Conservation (phyloP, 2,113 vertebrate species). For the Beaufortia kweichowensis region DNA sequence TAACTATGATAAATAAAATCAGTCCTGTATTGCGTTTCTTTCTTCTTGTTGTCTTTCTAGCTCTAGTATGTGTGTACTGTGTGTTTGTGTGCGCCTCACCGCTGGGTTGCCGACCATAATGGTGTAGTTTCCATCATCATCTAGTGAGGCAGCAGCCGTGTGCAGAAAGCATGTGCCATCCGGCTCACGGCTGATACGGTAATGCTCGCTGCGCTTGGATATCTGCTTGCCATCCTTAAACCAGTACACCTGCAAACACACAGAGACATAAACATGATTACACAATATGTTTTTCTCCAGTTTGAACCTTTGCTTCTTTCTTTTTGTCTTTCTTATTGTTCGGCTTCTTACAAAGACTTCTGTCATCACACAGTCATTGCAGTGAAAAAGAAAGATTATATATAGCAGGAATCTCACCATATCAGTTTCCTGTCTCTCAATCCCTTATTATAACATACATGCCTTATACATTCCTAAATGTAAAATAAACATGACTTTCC, state of each 20-base stretch:
- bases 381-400: constrained; percentile 33
- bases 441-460: not conserved
- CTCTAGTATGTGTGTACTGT: not conserved
- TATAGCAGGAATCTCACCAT: constrained; percentile 39
- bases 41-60: constrained; percentile 1
- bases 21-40: no score
- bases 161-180: constrained; percentile 92
- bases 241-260: constrained; percentile 87
- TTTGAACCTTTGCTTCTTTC: not conserved
- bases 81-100: constrained; percentile 69
- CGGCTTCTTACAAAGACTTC: constrained; percentile 7
- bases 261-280: constrained; percentile 33
- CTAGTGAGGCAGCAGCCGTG: constrained; percentile 82
- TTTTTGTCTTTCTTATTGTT: not conserved
- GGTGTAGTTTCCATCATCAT: constrained; percentile 98
- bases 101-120: constrained; percentile 92
- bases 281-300: not conserved
- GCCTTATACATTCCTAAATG: not conserved
- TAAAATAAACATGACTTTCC: not conserved
- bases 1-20: no score
- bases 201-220: constrained; percentile 93
- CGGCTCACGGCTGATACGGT: constrained; percentile 84
- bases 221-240: constrained; percentile 99
- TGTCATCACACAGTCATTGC: constrained; percentile 60
- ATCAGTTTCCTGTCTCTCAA: not conserved